Base-by-base conservation (phyloP, 2,113 vertebrate species). In the Alethe castanea region DNA sequence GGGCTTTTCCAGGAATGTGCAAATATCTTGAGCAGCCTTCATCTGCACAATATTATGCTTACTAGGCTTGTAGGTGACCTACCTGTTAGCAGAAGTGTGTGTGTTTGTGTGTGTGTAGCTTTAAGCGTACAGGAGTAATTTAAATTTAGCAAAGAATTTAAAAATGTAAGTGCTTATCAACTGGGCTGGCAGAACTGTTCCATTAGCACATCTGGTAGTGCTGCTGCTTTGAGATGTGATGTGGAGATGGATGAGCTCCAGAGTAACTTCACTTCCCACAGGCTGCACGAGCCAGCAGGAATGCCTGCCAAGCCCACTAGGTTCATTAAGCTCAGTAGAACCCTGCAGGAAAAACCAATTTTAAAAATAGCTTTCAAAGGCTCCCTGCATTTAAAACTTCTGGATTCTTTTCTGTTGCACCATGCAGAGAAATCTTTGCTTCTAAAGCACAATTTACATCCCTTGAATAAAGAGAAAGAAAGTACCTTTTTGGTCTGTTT, bases 301-400 rank as follows among this genome's bases (percentile, higher is more conserved):
- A 74, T 92, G 74, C 88, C 91, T 97, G 92, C 84, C 93, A 94
- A 97, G 61, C 86, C 90, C 92, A 93, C 52, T 82, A 95, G 90
- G 86, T 92, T 97, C 96, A 97, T 97, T 97, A 97, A 96, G 65
- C 85, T 96, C 89, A 89, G 66, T 70, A 96, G 92, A 97, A 93
- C 62, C 76, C 92, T 94, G 90, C 53, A 96, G 95, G 62, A 95
- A 88, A 92, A 91, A 92, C 1, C 66, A 88, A 92, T 90, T 96
- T 96, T 82, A 69, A 96, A 97, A 96, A 96, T 93, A 94, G 74
- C 56, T 94, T 96, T 90, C 92, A 90, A 96, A 94, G 82, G 35
- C 80, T 95, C 85, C 94, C 92, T 90, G 76, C 54, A 53, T 92
- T 96, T 94, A 95, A 94, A 95, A 95, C 72, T 90, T 96, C 67